phyloP scores from a whole-genome alignment of 2,113 vertebrate genomes.

The Genyomyrus donnyi region DNA sequence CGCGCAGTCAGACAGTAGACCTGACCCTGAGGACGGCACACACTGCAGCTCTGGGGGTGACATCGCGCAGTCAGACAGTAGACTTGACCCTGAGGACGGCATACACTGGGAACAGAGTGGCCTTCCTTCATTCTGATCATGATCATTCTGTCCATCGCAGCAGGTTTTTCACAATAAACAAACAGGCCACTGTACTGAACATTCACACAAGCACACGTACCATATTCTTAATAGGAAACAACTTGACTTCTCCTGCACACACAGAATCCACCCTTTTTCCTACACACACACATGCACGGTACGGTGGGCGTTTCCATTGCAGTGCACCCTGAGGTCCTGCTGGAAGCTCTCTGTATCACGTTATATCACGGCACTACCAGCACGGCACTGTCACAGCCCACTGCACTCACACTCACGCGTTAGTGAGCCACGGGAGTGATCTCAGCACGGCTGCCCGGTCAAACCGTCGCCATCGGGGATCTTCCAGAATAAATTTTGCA shows the following conservation, averaged over 20 bases:
- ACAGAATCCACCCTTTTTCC: not conserved
- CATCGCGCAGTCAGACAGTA: not conserved
- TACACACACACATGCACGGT: not conserved
- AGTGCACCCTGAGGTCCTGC: not conserved
- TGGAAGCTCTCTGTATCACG: not conserved
- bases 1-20: not conserved
- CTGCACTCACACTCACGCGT: not conserved
- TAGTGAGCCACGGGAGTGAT: not conserved
- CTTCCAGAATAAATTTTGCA: not conserved
- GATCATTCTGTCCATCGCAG: not conserved
- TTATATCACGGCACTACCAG: not conserved
- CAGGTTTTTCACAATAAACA: not conserved
- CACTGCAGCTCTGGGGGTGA: not conserved
- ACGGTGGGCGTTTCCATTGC: not conserved
- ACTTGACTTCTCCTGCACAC: not conserved
- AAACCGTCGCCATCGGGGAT: not conserved
- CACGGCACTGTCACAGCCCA: not conserved
- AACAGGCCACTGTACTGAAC: not conserved
- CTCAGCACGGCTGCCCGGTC: not conserved
- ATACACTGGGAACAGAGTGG: not conserved
- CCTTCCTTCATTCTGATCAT: not conserved
- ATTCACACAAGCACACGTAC: not conserved
- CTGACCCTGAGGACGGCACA: not conserved
- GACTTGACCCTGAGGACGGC: not conserved
- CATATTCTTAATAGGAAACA: not conserved